These are phyloP conservation scores for Achroia grisella DNA, from an alignment of 1,140 invertebrate genomes.

Conservation along the genomic window DNA sequence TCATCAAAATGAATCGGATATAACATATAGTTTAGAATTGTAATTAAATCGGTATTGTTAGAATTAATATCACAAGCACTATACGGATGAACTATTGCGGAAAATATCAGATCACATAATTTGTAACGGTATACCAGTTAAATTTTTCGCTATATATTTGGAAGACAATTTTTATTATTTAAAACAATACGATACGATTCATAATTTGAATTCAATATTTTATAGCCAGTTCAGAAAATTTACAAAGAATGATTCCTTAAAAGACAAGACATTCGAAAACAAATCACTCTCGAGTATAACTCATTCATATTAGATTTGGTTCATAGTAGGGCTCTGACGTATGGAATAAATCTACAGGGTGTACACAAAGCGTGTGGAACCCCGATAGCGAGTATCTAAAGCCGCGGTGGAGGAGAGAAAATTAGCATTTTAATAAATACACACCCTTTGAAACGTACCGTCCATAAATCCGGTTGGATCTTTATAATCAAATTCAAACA, in stretches of 20 bases:
- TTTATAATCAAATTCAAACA: slow-evolving; percentile 73
- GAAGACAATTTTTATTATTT: no score
- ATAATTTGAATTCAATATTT: no score
- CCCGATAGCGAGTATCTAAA: slow-evolving; percentile 66
- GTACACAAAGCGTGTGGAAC: slow-evolving; percentile 65
- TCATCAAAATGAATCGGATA: no score
- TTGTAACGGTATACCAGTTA: no score
- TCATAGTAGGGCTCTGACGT: slow-evolving; percentile 35
- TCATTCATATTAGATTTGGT: slow-evolving; percentile 15
- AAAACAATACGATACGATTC: no score
- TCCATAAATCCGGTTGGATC: slow-evolving; percentile 63
- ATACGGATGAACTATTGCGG: no score
- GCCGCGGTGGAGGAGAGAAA: slow-evolving; percentile 48
- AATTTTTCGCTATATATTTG: no score
- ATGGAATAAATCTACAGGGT: slow-evolving; percentile 67
- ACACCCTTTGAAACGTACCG: slow-evolving; percentile 67
- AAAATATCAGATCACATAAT: no score
- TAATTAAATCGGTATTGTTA: no score
- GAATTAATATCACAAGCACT: background rate
- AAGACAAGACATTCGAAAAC: background rate
- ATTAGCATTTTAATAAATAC: slow-evolving; percentile 74
- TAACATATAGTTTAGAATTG: no score
- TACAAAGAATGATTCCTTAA: background rate
- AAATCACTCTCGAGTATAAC: background rate
- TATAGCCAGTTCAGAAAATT: no score